Evolutionary conservation across 2,888 invertebrate species (phyloP), one percentile per base, ranked within the genome.

Genomic region (Lasioglossum vierecki): DNA sequence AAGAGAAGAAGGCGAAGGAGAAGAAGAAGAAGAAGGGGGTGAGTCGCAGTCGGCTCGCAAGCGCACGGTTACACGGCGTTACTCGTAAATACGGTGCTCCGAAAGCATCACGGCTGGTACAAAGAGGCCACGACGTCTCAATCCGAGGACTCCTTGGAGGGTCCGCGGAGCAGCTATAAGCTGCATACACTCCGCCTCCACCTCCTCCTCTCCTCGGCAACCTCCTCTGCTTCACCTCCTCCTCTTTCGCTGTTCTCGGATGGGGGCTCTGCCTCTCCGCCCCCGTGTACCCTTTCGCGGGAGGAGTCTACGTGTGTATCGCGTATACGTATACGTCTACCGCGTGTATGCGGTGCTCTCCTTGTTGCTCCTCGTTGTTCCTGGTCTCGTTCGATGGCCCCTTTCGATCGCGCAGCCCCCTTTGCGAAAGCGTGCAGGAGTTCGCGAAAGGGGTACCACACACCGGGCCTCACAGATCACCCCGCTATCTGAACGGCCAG

Each of bases 401-500:
- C 82, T 85, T 82, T 85, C 83, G 88, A 88, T 88, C 90, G 90
- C 90, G 90, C 90, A 90, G 90, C 90, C 90, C 90, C 87, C 88
- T 86, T 90, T 88, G 90, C 89, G 88, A 90, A 90, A 92, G 93
- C 93, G 93, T 93, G 93, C 93, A 91, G 91, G 87, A 89, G 91
- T 91, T 92, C 91, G 92, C 92, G 90, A 93, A 93, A 93, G 93
- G 94, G 93, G 93, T 94, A 94, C 95, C 95, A 95, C 95, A 95
- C 95, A 95, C 94, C 94, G 93, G 95, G 95, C 93, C 94, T 94
- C 95, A 94, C 95, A 95, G 95, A 95, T 95, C 95, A 95, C 94
- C 93, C 92, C 92, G 94, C 93, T 95, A 95, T 95, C 95, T 94
- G 83, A 82, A 85, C 91, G 92, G 84, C 89, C 91, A 93, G 94